Conservation (phyloP, 2,113 vertebrate species). For the Sylvilagus bachmani region DNA sequence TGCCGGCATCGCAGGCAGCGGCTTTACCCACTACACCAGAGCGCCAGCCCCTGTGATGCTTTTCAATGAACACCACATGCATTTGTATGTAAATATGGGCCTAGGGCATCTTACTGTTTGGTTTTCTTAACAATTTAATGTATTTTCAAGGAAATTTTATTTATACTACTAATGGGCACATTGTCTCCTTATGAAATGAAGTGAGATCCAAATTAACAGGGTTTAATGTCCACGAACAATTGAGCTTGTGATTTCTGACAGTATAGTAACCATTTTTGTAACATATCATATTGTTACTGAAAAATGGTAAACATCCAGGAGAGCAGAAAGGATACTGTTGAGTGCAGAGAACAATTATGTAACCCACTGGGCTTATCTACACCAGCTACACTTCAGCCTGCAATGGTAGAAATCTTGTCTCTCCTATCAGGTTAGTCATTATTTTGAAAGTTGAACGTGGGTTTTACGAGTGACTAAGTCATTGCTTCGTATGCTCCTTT, state of each 20-base stretch:
- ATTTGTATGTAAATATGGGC: constrained; percentile 26
- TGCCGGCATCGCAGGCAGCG: no score
- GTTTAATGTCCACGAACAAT: constrained; percentile 22
- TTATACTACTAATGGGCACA: constrained; percentile 13
- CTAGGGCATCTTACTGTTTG: constrained; percentile 34
- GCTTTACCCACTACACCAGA: no score
- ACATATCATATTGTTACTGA: constrained; percentile 59
- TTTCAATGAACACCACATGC: constrained; percentile 1
- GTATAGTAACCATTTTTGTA: constrained; percentile 42
- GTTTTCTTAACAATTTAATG: constrained; percentile 57
- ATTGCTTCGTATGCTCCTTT: constrained; percentile 74
- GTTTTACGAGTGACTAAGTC: constrained; percentile 78
- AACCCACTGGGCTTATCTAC: constrained; percentile 81
- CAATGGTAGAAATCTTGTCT: constrained; percentile 74
- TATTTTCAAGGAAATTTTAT: constrained; percentile 55
- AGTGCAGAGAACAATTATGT: constrained; percentile 77
- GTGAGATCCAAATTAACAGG: constrained; percentile 53
- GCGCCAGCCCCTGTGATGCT: neutral
- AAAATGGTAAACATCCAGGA: constrained; percentile 46
- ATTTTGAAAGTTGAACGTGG: constrained; percentile 69
- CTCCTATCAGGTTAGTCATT: constrained; percentile 66
- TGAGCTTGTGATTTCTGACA: constrained; percentile 53
- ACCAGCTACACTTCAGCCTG: constrained; percentile 78
- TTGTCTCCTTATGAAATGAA: constrained; percentile 24
- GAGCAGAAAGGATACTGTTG: constrained; percentile 71